Evolutionary conservation across 2,113 vertebrate species (phyloP).

Genomic region (Sceloporus tristichus): DNA sequence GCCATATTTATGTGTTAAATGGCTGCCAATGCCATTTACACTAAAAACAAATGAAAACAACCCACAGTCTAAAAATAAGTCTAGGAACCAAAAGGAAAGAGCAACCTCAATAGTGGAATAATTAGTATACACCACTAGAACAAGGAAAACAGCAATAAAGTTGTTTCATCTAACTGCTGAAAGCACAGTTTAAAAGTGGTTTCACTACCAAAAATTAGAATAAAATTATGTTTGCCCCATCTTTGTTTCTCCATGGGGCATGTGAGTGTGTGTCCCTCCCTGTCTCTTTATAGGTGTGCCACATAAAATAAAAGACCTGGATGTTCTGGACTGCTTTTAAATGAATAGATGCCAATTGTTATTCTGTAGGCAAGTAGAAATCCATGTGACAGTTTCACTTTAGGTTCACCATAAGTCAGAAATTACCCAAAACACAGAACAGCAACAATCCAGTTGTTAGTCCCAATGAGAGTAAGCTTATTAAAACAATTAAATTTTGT

Average conservation of each 20-base stretch:
- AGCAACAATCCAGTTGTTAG: no score
- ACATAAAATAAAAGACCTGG: neutral
- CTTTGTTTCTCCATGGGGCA: no score
- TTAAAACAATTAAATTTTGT: no score
- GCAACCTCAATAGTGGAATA: neutral
- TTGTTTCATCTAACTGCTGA: neutral
- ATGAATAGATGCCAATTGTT: neutral
- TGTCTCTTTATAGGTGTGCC: no score
- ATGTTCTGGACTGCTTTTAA: neutral
- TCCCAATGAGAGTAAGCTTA: no score
- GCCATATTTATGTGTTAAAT: neutral
- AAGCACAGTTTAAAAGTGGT: neutral
- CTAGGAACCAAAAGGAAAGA: neutral
- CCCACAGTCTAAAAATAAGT: neutral
- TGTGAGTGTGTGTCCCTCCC: no score
- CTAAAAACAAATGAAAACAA: neutral
- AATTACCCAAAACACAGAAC: no score
- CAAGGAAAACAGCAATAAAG: neutral
- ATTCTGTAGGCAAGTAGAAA: neutral
- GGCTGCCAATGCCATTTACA: neutral
- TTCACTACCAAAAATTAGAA: neutral
- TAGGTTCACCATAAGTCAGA: no score
- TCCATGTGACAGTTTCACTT: neutral
- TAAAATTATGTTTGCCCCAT: neutral
- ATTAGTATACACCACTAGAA: neutral